Conservation (phyloP, 2,888 invertebrate genomes). For the Lordiphosa andalusiaca region DNA sequence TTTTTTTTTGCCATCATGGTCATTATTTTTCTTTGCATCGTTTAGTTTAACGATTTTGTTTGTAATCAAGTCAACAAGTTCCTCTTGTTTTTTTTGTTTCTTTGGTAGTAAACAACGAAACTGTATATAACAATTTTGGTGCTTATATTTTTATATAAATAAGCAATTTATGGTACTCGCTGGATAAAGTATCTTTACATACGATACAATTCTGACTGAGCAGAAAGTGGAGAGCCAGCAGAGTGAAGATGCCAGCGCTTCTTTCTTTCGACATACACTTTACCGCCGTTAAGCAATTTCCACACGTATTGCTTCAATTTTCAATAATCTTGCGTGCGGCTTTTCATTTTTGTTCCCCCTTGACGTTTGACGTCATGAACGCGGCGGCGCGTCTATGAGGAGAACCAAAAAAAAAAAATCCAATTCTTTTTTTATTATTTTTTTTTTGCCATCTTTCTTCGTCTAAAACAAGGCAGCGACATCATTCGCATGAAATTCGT, state of each 20-base stretch:
- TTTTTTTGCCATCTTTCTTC: constrained; percentile 24
- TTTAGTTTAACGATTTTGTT: too few species aligned
- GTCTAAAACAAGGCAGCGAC: constrained; percentile 49
- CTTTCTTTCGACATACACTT: constrained; percentile 36
- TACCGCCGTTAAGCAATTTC: constrained; percentile 48
- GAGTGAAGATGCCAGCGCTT: constrained; percentile 9
- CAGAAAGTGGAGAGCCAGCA: neutral
- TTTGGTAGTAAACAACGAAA: too few species aligned
- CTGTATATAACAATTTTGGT: too few species aligned
- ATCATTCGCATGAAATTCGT: constrained; percentile 48
- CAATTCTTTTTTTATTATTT: constrained; percentile 20
- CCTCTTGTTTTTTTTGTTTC: too few species aligned
- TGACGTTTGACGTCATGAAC: constrained; percentile 73
- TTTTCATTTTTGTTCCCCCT: constrained; percentile 44
- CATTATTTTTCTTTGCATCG: too few species aligned
- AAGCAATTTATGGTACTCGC: constrained; percentile 5
- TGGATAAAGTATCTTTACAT: constrained; percentile 6
- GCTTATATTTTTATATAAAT: constrained; percentile 1
- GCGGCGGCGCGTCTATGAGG: constrained; percentile 26
- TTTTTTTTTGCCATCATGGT: too few species aligned
- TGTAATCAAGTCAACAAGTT: too few species aligned
- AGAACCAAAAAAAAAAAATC: constrained; percentile 11
- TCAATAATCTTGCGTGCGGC: constrained; percentile 46
- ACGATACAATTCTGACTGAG: constrained; percentile 19
- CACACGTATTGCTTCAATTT: constrained; percentile 59